Percentiles rank a stretch among this genome's conserved stretches.
phyloP scores from a whole-genome alignment of 2,113 vertebrate genomes.

The Pituophis catenifer region DNA sequence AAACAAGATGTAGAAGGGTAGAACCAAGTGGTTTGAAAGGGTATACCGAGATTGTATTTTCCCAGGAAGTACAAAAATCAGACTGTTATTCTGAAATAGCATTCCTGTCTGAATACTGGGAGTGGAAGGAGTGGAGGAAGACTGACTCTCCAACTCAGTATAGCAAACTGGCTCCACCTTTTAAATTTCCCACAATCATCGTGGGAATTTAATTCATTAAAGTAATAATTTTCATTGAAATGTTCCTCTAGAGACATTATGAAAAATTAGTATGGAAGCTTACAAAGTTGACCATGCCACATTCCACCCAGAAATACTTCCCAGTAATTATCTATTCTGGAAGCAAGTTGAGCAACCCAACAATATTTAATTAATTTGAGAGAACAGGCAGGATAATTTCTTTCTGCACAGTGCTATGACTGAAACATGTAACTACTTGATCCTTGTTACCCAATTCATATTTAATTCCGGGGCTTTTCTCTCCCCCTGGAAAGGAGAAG shows the following conservation, averaged over 20 bases:
- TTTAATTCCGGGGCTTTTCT: not conserved
- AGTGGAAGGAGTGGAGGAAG: not conserved
- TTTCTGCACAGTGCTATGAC: not conserved
- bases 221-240: not conserved
- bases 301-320: not conserved
- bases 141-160: not conserved
- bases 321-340: not conserved
- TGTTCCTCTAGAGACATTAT: not conserved
- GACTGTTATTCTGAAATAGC: not conserved
- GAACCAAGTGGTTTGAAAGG: not conserved
- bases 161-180: not conserved
- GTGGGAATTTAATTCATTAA: not conserved
- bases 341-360: not conserved
- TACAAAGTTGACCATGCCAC: not conserved
- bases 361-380: not conserved
- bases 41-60: not conserved
- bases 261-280: not conserved
- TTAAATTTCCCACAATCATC: not conserved
- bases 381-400: not conserved
- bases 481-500: not conserved
- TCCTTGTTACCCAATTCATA: not conserved
- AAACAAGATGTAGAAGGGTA: not conserved
- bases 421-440: not conserved
- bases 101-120: not conserved
- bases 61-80: not conserved